Base-by-base conservation (phyloP, 2,797 vertebrate genomes). In the Pogonophryne albipinna region DNA sequence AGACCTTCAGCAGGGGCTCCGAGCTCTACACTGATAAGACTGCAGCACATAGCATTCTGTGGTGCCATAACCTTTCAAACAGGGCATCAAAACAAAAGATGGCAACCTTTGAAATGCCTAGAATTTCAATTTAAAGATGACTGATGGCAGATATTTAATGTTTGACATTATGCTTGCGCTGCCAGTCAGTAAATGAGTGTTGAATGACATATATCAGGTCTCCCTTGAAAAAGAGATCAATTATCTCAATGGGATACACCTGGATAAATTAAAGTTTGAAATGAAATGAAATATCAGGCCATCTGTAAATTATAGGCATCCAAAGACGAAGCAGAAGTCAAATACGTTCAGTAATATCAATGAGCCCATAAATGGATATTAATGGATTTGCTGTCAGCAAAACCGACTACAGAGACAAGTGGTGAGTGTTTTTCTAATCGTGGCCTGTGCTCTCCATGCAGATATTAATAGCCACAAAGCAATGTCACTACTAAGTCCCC, bases 381-480 rank as follows among this genome's bases (percentile, higher is more conserved):
- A 82, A 83, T 84, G 68, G 70, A 86, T 83, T 64, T 72, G 55
- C 69, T 67, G 60, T 79, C 80, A 78, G 77, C 46, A 34, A 2
- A 46, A 57, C 16, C 55, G 57, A 82, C 45, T 31, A 31, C 50
- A 50, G 63, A 77, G 45, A 49, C 51, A 17, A 62, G 53, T 69
- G 53, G 65, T 55, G 50, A 85, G 51, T 74, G 69, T 87, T 79
- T 79, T 83, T 72, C 62, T 85, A 58, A 87, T 89, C 65, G 52
- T 78, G 66, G 66, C 58, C 66, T 53, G 76, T 51, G 38, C 61
- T 66, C 63, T 46, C 76, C 58, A 15, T 68, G 60, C 31, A 82
- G 86, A 81, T 94, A 95, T 91, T 91, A 92, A 90, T 94, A 94
- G 89, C 83, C 71, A 73, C 88, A 87, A 88, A 93, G 88, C 88